Percentiles rank a stretch among this genome's conserved stretches.
phyloP scores from a whole-genome alignment of 2,113 vertebrate species.

The Colistium nudipinnis region DNA sequence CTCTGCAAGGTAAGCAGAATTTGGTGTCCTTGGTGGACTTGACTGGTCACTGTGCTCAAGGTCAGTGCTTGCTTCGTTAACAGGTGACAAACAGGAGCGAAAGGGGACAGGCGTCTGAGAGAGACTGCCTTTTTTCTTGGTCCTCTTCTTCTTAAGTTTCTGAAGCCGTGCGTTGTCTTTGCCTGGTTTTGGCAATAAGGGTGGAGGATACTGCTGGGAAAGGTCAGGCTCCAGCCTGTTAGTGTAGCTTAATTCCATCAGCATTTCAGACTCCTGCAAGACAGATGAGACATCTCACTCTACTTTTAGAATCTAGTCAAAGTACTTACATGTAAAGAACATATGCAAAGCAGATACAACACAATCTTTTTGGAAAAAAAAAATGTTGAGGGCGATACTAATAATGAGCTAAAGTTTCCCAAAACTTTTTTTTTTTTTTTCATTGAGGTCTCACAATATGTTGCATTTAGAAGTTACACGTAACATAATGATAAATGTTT shows the following conservation, averaged over 20 bases:
- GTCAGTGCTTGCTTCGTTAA: constrained; percentile 90
- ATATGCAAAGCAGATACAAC: constrained; percentile 1
- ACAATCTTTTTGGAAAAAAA: not conserved
- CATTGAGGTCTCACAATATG: too few species aligned
- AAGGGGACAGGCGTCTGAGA: constrained; percentile 80
- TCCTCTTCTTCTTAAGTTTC: constrained; percentile 87
- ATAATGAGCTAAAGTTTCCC: too few species aligned
- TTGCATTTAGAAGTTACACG: too few species aligned
- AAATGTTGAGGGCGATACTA: too few species aligned
- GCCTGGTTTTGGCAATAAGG: constrained; percentile 88
- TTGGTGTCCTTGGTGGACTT: constrained; percentile 62
- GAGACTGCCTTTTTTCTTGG: constrained; percentile 80
- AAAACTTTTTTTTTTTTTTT: too few species aligned
- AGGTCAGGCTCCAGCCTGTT: constrained; percentile 66
- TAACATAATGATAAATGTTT: not conserved
- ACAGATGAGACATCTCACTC: constrained; percentile 32
- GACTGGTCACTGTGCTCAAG: constrained; percentile 79
- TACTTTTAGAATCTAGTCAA: not conserved
- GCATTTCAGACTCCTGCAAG: constrained; percentile 84
- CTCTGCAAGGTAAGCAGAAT: constrained; percentile 27
- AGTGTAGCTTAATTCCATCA: constrained; percentile 80
- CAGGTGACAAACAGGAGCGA: constrained; percentile 88
- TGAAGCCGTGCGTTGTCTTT: constrained; percentile 90
- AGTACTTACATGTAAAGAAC: not conserved
- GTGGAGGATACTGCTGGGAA: constrained; percentile 81